phyloP scores from a whole-genome alignment of 2,113 vertebrate species.

The Thunnus thynnus region DNA sequence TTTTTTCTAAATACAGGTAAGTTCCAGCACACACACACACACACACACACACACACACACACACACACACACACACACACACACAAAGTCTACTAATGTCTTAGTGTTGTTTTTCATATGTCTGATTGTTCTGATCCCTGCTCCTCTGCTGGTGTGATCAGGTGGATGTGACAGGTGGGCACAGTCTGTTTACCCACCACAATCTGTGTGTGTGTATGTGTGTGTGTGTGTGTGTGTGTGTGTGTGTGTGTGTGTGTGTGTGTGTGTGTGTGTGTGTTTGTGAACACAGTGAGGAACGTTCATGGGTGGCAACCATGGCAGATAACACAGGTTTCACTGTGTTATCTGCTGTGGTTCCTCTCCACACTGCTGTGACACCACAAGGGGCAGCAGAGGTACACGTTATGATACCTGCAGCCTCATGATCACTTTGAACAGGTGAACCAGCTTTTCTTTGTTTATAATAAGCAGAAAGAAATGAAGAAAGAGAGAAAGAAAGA shows the following conservation, averaged over 20 bases:
- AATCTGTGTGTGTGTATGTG: conserved; percentile 14
- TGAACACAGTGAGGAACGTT: no score
- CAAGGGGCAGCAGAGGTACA: conserved; percentile 81
- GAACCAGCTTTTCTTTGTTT: conserved; percentile 20
- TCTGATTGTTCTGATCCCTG: conserved; percentile 28
- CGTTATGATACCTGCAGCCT: conserved; percentile 13
- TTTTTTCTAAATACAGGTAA: no score
- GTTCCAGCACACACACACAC: no score
- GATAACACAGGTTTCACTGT: no score
- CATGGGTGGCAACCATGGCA: no score
- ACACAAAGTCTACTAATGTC: neutral
- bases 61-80: neutral
- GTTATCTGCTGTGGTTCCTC: no score
- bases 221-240: neutral
- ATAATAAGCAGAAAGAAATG: neutral
- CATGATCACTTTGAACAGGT: conserved; percentile 17
- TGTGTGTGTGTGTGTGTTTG: no score
- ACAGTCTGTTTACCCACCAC: conserved; percentile 29
- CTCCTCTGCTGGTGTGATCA: conserved; percentile 16
- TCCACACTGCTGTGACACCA: conserved; percentile 50
- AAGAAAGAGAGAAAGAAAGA: neutral
- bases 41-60: neutral
- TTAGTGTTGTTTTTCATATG: neutral
- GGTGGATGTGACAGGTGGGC: conserved; percentile 34
- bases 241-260: no score